Evolutionary conservation across 2,113 vertebrate species (phyloP), one percentile per base, ranked within the genome.

Genomic region (Otis tarda): DNA sequence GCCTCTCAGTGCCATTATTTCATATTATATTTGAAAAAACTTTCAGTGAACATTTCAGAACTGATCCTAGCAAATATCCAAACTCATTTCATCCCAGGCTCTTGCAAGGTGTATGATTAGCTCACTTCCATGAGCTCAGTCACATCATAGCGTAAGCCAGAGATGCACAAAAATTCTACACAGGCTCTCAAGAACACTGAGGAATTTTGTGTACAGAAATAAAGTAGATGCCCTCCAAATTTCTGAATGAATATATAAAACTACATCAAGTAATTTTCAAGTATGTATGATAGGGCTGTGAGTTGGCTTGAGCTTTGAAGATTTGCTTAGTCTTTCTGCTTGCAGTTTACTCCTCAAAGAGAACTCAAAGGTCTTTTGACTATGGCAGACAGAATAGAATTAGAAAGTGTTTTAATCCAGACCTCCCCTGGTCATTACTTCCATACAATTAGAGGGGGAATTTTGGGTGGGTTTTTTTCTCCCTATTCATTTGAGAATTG

Each of bases 111-210:
- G 6, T 55, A 55, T 5, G 15, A 69, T 70, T 47, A 88, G 25
- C 12, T 74, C 35, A n/a, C 31, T 70, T 75, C 31, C 22, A 71
- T 3, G 14, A 81, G 18, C 20, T 77, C 53, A 73, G n/a, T 45
- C 2, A 1, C 22, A 31, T n/a, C 68, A 64, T 0, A 59, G 25
- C 0, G 0, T 49, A 78, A 90, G 33, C 23, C 49, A 79, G 30
- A 73, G 17, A 59, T 1, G 1, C 19, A 74, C n/a, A 70, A 57
- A 90, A 67, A 56, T 4, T 59, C 12, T 33, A 31, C 27, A 49
- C 2, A 28, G 8, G 3, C 52, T 57, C 18, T 35, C 30, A 56
- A 64, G 30, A 80, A 53, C 55, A 61, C 24, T 39, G 33, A 73
- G 14, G 7, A 77, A 68, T 30, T 21, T 4, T 65, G 25, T 61